Evolutionary conservation across 2,113 vertebrate genomes (phyloP).

Genomic region (Sinocyclocheilus maitianheensis): DNA sequence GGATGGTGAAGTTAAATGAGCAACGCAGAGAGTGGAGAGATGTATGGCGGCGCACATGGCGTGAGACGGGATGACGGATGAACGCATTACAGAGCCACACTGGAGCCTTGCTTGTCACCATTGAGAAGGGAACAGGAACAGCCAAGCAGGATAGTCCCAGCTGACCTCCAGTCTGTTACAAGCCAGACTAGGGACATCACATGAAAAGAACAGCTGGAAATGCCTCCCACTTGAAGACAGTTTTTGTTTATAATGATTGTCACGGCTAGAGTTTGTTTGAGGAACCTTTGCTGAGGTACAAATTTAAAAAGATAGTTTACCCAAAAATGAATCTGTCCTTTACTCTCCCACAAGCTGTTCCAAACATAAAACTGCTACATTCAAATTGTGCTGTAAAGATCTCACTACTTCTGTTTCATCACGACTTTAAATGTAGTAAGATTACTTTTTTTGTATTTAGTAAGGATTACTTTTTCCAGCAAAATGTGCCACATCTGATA

Average conservation of each 20-base stretch:
- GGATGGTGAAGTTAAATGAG: slow-evolving; percentile 53
- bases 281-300: background rate
- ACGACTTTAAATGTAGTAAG: background rate
- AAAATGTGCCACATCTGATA: background rate
- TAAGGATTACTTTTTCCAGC: background rate
- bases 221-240: background rate
- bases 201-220: slow-evolving; percentile 2
- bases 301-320: background rate
- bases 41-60: slow-evolving; percentile 51
- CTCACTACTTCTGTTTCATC: background rate
- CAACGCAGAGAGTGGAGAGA: slow-evolving; percentile 44
- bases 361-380: background rate
- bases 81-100: slow-evolving; percentile 47
- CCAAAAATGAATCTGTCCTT: background rate
- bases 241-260: background rate
- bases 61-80: slow-evolving; percentile 59
- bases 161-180: slow-evolving; percentile 39
- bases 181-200: slow-evolving; percentile 13
- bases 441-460: background rate
- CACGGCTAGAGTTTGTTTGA: background rate
- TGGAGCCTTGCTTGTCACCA: slow-evolving; percentile 29
- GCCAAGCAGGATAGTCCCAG: background rate
- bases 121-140: background rate
- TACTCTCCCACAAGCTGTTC: background rate
- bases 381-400: background rate